Conservation (phyloP, 2,113 vertebrate genomes). For the Vanacampus margaritifer region DNA sequence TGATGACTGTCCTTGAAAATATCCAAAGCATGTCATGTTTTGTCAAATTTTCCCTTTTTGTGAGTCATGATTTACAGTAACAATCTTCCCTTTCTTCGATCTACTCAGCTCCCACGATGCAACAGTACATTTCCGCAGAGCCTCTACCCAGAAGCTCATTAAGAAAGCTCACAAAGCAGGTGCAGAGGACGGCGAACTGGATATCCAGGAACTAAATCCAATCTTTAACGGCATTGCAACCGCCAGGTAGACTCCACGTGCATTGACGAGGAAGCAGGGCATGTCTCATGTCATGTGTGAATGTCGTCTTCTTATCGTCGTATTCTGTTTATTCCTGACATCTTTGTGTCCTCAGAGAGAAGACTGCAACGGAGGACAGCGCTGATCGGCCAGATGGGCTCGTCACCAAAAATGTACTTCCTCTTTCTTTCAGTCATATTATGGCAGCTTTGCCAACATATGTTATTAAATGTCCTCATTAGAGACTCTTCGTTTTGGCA, state of each 20-base stretch:
- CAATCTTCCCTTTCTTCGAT: background rate
- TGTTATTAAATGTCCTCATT: background rate
- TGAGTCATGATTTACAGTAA: too few relatives aligned
- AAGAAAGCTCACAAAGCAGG: slow-evolving; percentile 43
- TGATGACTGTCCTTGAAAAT: too few relatives aligned
- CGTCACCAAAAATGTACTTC: slow-evolving; percentile 3
- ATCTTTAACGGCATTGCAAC: background rate
- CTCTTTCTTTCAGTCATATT: background rate
- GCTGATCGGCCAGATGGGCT: slow-evolving; percentile 14
- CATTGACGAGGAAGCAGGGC: background rate
- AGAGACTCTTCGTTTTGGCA: background rate
- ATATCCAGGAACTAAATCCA: slow-evolving; percentile 15
- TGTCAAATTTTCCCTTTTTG: too few relatives aligned
- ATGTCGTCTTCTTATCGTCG: background rate
- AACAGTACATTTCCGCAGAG: slow-evolving; percentile 5
- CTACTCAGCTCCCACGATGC: slow-evolving; percentile 12
- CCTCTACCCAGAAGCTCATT: background rate
- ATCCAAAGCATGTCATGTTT: too few relatives aligned
- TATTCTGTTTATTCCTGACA: too few relatives aligned
- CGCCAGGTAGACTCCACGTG: slow-evolving; percentile 41
- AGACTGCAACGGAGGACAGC: slow-evolving; percentile 43
- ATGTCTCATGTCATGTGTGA: background rate
- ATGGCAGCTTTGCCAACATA: background rate
- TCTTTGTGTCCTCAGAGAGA: slow-evolving; percentile 44
- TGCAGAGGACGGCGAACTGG: slow-evolving; percentile 52